phyloP scores from a whole-genome alignment of 64 coral and sea anemone species.

The Astreopora myriophthalma region DNA sequence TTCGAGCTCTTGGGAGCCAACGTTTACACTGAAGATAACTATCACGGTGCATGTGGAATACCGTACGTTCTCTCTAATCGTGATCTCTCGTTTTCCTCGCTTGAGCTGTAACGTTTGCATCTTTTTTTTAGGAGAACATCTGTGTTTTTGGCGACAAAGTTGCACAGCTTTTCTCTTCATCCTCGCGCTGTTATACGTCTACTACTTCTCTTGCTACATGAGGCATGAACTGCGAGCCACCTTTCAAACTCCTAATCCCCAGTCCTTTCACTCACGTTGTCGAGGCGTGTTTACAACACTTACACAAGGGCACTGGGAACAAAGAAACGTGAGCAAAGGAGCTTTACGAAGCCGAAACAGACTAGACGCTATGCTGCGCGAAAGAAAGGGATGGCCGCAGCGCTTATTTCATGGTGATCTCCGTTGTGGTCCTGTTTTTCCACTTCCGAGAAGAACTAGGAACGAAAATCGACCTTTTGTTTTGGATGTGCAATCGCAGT shows the following conservation, averaged over 20 bases:
- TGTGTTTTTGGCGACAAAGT: constrained; percentile 10
- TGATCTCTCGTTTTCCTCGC: no score
- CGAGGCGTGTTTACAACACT: constrained; percentile 33
- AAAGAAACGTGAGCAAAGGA: constrained; percentile 32
- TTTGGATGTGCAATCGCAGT: constrained; percentile 85
- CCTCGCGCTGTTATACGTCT: not conserved
- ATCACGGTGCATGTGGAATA: no score
- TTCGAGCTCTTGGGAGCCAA: no score
- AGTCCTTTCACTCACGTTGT: not conserved
- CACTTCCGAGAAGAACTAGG: constrained; percentile 66
- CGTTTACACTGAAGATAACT: no score
- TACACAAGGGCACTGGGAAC: constrained; percentile 2
- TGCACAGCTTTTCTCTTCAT: constrained; percentile 13
- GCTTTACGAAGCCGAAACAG: constrained; percentile 31
- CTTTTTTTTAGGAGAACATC: not conserved
- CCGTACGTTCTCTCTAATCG: no score
- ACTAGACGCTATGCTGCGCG: constrained; percentile 67
- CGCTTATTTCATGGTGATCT: constrained; percentile 76
- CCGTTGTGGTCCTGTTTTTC: constrained; percentile 71
- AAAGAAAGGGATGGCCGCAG: constrained; percentile 83
- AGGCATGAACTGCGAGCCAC: not conserved
- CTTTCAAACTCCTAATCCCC: not conserved
- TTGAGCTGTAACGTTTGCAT: not conserved
- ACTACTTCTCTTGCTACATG: constrained; percentile 39
- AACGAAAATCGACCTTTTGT: constrained; percentile 37